phyloP scores from a whole-genome alignment of 2,888 invertebrate genomes.

The Nymphalis urticae region DNA sequence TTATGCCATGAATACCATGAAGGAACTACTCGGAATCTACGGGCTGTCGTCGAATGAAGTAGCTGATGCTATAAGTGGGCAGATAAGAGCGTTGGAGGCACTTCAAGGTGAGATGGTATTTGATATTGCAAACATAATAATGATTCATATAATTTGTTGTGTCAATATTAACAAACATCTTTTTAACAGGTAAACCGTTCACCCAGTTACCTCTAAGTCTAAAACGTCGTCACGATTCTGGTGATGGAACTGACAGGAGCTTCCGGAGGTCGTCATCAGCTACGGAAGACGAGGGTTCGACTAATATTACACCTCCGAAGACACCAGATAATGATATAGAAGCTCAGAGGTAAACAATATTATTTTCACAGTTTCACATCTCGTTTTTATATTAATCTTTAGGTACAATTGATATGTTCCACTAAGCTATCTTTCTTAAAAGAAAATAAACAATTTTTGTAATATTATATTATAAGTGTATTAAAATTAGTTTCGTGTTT shows the following conservation, averaged over 20 bases:
- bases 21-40: slow-evolving; percentile 88
- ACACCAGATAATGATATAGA: slow-evolving; percentile 77
- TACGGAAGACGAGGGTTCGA: slow-evolving; percentile 76
- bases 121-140: slow-evolving; percentile 10
- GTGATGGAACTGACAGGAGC: slow-evolving; percentile 67
- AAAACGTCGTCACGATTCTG: slow-evolving; percentile 72
- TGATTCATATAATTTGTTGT: slow-evolving; percentile 2
- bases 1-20: slow-evolving; percentile 90
- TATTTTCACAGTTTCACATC: neutral
- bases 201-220: slow-evolving; percentile 71
- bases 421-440: too few relatives aligned
- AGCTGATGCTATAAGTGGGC: slow-evolving; percentile 85
- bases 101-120: slow-evolving; percentile 81
- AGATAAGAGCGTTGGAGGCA: slow-evolving; percentile 85
- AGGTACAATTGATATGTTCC: too few relatives aligned
- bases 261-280: slow-evolving; percentile 72
- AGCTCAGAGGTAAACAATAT: slow-evolving; percentile 61
- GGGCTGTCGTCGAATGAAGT: slow-evolving; percentile 87
- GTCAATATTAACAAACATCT: slow-evolving; percentile 3
- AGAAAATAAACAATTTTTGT: too few relatives aligned
- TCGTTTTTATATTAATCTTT: too few relatives aligned
- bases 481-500: neutral
- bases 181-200: slow-evolving; percentile 66
- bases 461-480: neutral
- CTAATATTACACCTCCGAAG: slow-evolving; percentile 77